These are phyloP conservation scores for Cyprinodon diabolis DNA, from an alignment of 2,797 vertebrate species.

Conservation along the genomic window DNA sequence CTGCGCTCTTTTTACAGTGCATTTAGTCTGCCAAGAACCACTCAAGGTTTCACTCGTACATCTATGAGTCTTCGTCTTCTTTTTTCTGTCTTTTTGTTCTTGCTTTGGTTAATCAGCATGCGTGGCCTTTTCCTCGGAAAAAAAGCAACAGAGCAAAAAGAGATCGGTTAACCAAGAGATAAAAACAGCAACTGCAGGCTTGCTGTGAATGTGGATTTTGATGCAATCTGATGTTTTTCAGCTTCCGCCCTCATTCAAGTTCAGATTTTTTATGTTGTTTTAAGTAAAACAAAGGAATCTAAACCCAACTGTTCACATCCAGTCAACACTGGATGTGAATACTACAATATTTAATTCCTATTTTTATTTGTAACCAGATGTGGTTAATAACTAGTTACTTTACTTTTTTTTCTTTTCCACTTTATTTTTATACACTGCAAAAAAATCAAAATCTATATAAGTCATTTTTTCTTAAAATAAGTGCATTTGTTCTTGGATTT, in stretches of 20 bases:
- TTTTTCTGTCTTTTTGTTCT: neutral
- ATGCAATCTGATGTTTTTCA: neutral
- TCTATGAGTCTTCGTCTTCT: too few relatives aligned
- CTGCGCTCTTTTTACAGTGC: neutral
- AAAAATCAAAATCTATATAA: too few relatives aligned
- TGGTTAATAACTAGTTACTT: too few relatives aligned
- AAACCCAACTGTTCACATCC: neutral
- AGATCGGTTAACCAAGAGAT: neutral
- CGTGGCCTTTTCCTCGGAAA: neutral
- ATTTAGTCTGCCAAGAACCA: neutral
- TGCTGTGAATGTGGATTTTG: neutral
- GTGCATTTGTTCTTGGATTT: too few relatives aligned
- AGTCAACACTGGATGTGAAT: too few relatives aligned
- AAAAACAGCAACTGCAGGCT: neutral
- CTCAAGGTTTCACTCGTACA: neutral
- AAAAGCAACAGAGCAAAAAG: neutral
- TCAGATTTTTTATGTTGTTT: neutral
- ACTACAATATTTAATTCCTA: too few relatives aligned
- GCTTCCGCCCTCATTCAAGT: neutral
- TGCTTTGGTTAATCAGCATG: constrained; percentile 1
- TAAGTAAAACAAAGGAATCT: neutral
- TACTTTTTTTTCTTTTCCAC: too few relatives aligned
- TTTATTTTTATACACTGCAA: too few relatives aligned
- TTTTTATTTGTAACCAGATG: too few relatives aligned
- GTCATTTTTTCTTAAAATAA: too few relatives aligned